phyloP scores from a whole-genome alignment of 2,888 invertebrate species.

The Blomia tropicalis region DNA sequence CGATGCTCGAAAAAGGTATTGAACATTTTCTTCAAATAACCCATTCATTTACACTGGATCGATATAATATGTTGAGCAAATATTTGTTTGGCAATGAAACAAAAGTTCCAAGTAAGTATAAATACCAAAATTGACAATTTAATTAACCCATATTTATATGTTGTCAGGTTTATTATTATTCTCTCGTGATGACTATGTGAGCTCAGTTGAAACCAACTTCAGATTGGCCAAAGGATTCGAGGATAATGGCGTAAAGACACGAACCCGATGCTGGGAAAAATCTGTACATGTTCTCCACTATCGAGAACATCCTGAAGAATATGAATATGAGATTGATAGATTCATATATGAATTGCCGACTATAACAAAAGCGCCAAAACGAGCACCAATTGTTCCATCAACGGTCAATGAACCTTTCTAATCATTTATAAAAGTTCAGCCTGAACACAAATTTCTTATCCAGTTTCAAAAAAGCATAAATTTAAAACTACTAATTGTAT shows the following conservation, averaged over 20 bases:
- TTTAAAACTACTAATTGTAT: too few relatives aligned
- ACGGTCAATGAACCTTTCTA: too few relatives aligned
- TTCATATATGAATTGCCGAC: constrained; percentile 35
- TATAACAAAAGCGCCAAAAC: constrained; percentile 1
- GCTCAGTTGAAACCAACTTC: constrained; percentile 53
- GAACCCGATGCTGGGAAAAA: constrained; percentile 54
- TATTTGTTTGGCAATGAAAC: not conserved
- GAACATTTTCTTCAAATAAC: not conserved
- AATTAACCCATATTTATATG: constrained; percentile 46
- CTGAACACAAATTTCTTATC: too few relatives aligned
- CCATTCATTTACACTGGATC: not conserved
- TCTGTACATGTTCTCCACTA: constrained; percentile 59
- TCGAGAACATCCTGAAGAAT: constrained; percentile 49
- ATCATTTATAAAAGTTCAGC: too few relatives aligned
- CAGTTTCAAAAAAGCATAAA: too few relatives aligned
- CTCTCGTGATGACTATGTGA: constrained; percentile 55
- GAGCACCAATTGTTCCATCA: not conserved
- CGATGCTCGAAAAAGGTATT: not conserved
- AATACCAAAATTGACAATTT: not conserved
- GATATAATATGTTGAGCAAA: not conserved
- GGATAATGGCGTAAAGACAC: constrained; percentile 52
- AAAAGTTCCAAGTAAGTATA: not conserved
- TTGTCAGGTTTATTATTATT: constrained; percentile 60
- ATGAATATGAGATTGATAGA: constrained; percentile 44
- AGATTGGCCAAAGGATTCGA: constrained; percentile 58